A percentile compares a stretch with the other conserved stretches of the same genome.
Evolutionary conservation across 2,797 vertebrate species (phyloP).

Genomic region (Spinibarbus caldwelli): DNA sequence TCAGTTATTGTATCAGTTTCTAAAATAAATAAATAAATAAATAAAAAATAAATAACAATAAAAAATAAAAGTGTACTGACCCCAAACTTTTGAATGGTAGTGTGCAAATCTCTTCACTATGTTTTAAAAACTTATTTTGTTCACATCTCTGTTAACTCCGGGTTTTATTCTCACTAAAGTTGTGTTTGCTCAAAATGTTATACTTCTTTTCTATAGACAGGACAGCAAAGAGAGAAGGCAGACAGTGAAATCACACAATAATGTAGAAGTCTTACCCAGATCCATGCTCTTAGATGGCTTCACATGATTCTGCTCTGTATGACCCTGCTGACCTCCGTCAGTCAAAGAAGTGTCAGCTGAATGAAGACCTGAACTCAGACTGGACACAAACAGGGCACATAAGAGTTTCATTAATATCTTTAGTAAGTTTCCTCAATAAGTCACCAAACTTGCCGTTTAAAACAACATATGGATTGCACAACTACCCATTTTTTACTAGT

Average conservation of each 20-base stretch:
- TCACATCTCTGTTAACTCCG: neutral
- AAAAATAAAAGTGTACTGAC: neutral
- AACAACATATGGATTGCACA: neutral
- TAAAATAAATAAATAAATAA: too few species aligned
- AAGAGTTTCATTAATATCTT: too few species aligned
- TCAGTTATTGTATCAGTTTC: too few species aligned
- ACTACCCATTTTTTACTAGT: too few species aligned
- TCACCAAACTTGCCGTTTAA: too few species aligned
- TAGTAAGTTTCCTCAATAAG: too few species aligned
- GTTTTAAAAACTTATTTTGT: too few species aligned
- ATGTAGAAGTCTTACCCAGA: conserved; percentile 84
- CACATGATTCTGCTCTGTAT: conserved; percentile 84
- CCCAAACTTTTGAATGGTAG: neutral
- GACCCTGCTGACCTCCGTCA: conserved; percentile 60
- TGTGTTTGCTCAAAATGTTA: neutral
- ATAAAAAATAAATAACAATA: too few species aligned
- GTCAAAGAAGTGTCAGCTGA: conserved; percentile 66
- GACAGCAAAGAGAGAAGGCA: neutral
- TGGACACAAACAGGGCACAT: conserved; percentile 21
- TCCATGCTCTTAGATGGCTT: conserved; percentile 98
- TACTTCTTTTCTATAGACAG: neutral
- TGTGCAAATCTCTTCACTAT: neutral
- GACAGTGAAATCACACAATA: conserved; percentile 26
- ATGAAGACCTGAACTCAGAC: conserved; percentile 52
- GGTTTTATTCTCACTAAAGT: neutral